These are phyloP conservation scores for Conus canariensis DNA, from an alignment of 2,888 invertebrate species.

Conservation along the genomic window DNA sequence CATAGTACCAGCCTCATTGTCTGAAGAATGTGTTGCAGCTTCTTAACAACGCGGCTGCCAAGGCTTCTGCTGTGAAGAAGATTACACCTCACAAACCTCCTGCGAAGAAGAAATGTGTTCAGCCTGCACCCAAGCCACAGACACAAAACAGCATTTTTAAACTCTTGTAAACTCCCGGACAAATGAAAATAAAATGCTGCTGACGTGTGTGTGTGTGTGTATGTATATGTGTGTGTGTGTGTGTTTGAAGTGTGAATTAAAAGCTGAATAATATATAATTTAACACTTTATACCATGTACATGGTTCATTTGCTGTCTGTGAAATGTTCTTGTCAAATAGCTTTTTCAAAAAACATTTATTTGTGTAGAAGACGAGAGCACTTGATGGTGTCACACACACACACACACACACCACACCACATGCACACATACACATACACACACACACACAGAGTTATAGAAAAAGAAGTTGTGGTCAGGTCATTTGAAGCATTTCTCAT, in stretches of 20 bases:
- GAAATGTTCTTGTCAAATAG: background rate
- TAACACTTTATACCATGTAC: background rate
- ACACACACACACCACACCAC: background rate
- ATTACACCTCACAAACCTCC: constrained; percentile 38
- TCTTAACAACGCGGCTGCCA: constrained; percentile 23
- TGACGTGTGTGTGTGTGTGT: too few species aligned
- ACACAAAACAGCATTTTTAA: constrained; percentile 47
- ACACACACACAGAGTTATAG: too few species aligned
- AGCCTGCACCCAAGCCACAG: constrained; percentile 9
- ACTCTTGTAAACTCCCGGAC: constrained; percentile 44
- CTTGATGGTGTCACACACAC: background rate
- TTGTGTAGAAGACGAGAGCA: background rate
- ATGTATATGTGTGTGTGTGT: background rate
- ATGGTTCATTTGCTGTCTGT: background rate
- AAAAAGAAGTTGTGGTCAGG: background rate
- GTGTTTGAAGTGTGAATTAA: background rate
- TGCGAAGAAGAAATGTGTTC: constrained; percentile 38
- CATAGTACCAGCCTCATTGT: constrained; percentile 12
- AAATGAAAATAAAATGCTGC: constrained; percentile 26
- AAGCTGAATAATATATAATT: background rate
- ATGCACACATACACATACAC: background rate
- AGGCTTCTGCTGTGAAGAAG: constrained; percentile 5
- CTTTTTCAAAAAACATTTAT: too few species aligned
- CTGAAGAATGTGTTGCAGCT: constrained; percentile 30
- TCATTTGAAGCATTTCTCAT: background rate